Conservation (phyloP, 2,888 invertebrate genomes). For the Polyommatus icarus region DNA sequence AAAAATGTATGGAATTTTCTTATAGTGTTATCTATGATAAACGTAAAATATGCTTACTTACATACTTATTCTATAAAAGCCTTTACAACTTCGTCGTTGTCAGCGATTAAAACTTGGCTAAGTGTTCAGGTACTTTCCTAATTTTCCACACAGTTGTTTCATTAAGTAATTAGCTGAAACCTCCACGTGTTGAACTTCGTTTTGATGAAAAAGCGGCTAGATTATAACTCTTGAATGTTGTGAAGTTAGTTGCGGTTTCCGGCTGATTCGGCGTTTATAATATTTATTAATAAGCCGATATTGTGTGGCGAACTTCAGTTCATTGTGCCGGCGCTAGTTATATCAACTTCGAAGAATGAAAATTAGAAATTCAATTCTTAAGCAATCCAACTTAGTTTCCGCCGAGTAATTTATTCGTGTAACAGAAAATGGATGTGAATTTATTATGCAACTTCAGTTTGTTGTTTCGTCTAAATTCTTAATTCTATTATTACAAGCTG, state of each 20-base stretch:
- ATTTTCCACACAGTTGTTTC: not conserved
- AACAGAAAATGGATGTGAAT: not conserved
- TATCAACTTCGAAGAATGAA: slow-evolving; percentile 27
- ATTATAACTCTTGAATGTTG: not conserved
- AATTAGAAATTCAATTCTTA: slow-evolving; percentile 29
- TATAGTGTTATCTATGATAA: not conserved
- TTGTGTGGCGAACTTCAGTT: slow-evolving; percentile 17
- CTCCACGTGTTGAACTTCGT: not conserved
- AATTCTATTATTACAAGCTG: not conserved
- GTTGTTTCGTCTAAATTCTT: not conserved
- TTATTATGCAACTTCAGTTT: slow-evolving; percentile 8
- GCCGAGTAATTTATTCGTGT: slow-evolving; percentile 28
- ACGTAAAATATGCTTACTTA: not conserved
- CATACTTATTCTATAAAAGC: not conserved
- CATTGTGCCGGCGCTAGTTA: slow-evolving; percentile 2
- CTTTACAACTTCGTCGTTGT: not conserved
- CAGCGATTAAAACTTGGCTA: not conserved
- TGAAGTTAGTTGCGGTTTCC: slow-evolving; percentile 14
- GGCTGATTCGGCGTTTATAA: slow-evolving; percentile 18
- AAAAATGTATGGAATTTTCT: too few relatives aligned
- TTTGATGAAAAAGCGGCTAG: not conserved
- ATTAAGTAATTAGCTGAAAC: not conserved
- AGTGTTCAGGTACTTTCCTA: not conserved
- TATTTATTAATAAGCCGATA: not conserved
- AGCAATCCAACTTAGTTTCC: slow-evolving; percentile 25